These are phyloP conservation scores for Scophthalmus maximus DNA, from an alignment of 2,113 vertebrate genomes.

Conservation along the genomic window DNA sequence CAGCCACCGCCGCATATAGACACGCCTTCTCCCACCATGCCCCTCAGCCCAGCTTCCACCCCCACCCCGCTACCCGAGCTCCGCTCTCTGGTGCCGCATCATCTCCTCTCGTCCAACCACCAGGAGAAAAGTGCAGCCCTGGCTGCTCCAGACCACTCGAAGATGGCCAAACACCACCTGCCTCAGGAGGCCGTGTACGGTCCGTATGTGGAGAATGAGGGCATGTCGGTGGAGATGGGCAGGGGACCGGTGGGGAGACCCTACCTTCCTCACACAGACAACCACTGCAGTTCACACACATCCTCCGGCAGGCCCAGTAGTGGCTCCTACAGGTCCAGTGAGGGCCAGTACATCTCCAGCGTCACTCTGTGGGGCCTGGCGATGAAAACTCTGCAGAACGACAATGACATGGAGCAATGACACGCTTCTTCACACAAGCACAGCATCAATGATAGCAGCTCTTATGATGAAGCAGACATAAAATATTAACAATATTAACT, in stretches of 20 bases:
- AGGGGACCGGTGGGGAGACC: slow-evolving; percentile 45
- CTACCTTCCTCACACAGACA: slow-evolving; percentile 78
- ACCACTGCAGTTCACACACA: slow-evolving; percentile 73
- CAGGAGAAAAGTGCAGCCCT: slow-evolving; percentile 73
- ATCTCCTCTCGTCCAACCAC: slow-evolving; percentile 61
- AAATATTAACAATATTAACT: neutral
- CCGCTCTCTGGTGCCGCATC: slow-evolving; percentile 77
- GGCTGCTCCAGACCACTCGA: slow-evolving; percentile 67
- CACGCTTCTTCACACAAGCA: neutral
- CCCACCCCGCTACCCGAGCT: slow-evolving; percentile 81
- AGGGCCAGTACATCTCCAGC: slow-evolving; percentile 91
- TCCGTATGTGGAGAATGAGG: slow-evolving; percentile 61
- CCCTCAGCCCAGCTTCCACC: slow-evolving; percentile 73
- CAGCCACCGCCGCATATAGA: slow-evolving; percentile 52
- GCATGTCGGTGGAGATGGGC: slow-evolving; percentile 54
- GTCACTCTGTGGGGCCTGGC: slow-evolving; percentile 93
- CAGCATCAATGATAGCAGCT: too few relatives aligned
- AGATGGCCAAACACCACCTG: slow-evolving; percentile 74
- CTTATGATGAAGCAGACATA: neutral
- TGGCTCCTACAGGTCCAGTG: slow-evolving; percentile 76
- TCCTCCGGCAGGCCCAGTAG: slow-evolving; percentile 67
- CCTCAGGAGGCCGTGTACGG: slow-evolving; percentile 68
- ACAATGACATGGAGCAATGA: slow-evolving; percentile 90
- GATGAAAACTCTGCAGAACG: slow-evolving; percentile 94
- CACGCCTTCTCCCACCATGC: slow-evolving; percentile 56